These are phyloP conservation scores for Gymnobelideus leadbeateri DNA, from an alignment of 2,113 vertebrate genomes.

Conservation along the genomic window DNA sequence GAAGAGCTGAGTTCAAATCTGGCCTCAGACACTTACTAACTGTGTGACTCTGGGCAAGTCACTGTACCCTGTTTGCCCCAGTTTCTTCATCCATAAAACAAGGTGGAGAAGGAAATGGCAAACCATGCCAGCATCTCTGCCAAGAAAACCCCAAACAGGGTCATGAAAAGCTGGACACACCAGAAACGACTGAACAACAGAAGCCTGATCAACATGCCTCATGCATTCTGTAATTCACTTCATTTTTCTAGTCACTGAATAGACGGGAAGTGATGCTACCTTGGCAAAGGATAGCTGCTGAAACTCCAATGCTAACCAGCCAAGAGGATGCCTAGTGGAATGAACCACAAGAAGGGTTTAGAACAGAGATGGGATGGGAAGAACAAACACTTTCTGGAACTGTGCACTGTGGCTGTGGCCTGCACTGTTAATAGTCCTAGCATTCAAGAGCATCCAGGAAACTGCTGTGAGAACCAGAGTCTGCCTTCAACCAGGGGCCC, in stretches of 20 bases:
- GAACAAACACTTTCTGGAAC: not conserved
- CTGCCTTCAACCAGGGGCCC: not conserved
- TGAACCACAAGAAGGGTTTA: rapidly evolving
- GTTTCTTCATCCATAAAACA: too few relatives aligned
- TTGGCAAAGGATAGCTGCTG: rapidly evolving
- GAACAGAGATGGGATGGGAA: not conserved
- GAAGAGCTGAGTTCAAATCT: not conserved
- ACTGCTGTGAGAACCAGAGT: not conserved
- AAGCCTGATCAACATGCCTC: not conserved
- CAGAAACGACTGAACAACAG: too few relatives aligned
- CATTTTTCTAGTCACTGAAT: not conserved
- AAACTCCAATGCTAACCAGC: not conserved
- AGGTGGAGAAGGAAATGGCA: too few relatives aligned
- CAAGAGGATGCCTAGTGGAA: rapidly evolving
- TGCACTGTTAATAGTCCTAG: not conserved
- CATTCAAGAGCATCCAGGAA: not conserved
- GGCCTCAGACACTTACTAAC: too few relatives aligned
- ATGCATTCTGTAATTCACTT: not conserved
- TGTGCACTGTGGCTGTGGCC: rapidly evolving
- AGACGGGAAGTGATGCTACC: not conserved
- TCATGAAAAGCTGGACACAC: too few relatives aligned
- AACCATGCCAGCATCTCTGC: too few relatives aligned
- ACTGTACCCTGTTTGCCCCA: not conserved
- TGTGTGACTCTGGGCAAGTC: not conserved
- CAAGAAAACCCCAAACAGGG: too few relatives aligned